phyloP scores from a whole-genome alignment of 2,888 invertebrate species.

The Campoletis raptor region DNA sequence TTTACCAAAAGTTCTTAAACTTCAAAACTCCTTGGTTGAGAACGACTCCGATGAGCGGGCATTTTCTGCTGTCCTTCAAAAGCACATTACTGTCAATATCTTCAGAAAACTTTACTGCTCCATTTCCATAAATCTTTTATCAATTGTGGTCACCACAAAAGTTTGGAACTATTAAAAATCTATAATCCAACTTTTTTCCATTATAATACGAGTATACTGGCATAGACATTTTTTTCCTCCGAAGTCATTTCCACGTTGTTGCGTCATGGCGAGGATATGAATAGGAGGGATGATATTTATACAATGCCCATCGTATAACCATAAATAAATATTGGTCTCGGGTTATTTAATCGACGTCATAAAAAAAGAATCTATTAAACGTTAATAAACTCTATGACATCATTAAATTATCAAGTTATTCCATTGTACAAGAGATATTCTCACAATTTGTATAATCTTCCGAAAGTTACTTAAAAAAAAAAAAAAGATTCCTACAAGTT shows the following conservation, averaged over 20 bases:
- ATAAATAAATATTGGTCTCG: constrained; percentile 6
- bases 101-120: too few relatives aligned
- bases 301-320: neutral
- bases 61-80: neutral
- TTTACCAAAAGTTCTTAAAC: neutral
- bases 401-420: too few relatives aligned
- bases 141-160: neutral
- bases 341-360: neutral
- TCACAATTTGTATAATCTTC: too few relatives aligned
- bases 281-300: neutral
- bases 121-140: neutral
- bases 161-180: too few relatives aligned
- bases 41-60: neutral
- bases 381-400: too few relatives aligned
- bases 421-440: too few relatives aligned
- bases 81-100: neutral
- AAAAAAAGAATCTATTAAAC: neutral
- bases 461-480: too few relatives aligned
- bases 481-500: too few relatives aligned
- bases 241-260: neutral
- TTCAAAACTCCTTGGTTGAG: neutral
- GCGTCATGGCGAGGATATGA: neutral
- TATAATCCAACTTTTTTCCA: neutral
- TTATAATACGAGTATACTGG: neutral
- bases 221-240: neutral